A percentile compares a stretch with the other conserved stretches of the same genome.
phyloP scores from a whole-genome alignment of 2,797 vertebrate species.

The Selene dorsalis region DNA sequence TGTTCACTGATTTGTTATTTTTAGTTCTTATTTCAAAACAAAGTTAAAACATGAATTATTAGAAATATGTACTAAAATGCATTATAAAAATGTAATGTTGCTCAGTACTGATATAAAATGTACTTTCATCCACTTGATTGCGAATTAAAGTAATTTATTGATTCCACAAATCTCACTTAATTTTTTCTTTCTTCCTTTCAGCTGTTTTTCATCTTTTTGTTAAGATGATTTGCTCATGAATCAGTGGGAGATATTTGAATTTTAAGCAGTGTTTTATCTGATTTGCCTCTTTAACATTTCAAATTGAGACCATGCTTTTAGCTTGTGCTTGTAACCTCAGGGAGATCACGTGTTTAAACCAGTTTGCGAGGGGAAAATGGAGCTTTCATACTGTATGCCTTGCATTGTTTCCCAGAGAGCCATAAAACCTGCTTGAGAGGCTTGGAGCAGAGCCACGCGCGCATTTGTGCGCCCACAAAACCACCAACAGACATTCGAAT shows the following conservation, averaged over 20 bases:
- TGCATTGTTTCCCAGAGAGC: constrained; percentile 45
- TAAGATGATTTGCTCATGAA: background rate
- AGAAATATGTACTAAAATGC: too few species aligned
- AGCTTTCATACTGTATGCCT: constrained; percentile 32
- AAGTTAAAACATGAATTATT: background rate
- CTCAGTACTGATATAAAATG: too few species aligned
- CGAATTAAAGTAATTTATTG: background rate
- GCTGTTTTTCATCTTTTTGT: background rate
- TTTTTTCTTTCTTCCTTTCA: background rate
- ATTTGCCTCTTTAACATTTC: constrained; percentile 6
- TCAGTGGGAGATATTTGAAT: background rate
- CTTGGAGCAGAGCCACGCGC: constrained; percentile 57
- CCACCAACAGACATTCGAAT: constrained; percentile 46
- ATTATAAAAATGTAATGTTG: too few species aligned
- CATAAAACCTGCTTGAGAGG: constrained; percentile 61
- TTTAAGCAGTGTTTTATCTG: background rate
- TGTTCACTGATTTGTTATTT: background rate
- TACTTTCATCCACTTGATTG: background rate
- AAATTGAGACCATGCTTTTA: background rate
- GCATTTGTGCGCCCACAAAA: constrained; percentile 44
- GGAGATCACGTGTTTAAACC: constrained; percentile 34
- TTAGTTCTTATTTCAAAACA: background rate
- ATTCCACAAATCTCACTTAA: background rate
- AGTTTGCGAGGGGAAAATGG: constrained; percentile 32
- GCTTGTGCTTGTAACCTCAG: constrained; percentile 17